Base-by-base conservation (phyloP, 64 coral and sea anemone genomes). In the Trachythela sp. region DNA sequence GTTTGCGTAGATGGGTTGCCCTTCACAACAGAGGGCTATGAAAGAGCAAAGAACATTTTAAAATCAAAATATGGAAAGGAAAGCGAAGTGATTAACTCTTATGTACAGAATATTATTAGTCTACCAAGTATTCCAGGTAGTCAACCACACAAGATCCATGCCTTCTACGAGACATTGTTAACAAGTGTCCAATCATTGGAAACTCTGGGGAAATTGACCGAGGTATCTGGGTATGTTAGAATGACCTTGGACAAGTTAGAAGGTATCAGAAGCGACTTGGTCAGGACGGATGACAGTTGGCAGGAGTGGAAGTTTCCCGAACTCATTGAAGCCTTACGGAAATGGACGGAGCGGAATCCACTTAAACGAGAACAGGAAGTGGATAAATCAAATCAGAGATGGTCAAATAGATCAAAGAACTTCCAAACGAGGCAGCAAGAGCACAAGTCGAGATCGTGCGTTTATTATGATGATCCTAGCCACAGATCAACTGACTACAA, bases 41-140 rank as follows among this genome's bases (percentile, higher is more conserved):
- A 13, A 49, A 59, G 50, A 88, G 86, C 86, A 29, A 88, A 88
- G 86, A 31, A 88, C 37, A 70, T 70, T 40, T 14, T 70, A 8
- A 40, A 60, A 39, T 36, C 30, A 37, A 32, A 67, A 39, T 88
- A 70, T 67, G 86, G 35, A 8, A 27, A 45, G 56, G 38, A 10
- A 88, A 40, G 70, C 29, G 86, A 88, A 67, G 39, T 42, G 0
- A 50, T 88, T 10, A 88, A 88, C 36, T 27, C 86, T 0, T 31
- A 67, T 13, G 13, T 48, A 36, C 35, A 60, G 38, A 39, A 68
- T 5, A 71, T 85, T 5, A 34, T 32, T 8, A 67, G 59, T 17
- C 54, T 88, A 30, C 56, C 56, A 40, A 20, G 20, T 13, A 88
- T 88, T 56, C 33, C 13, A 4, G 36, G 86, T 14, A 22, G 31